These are phyloP conservation scores for Tetragnatha montana DNA, from an alignment of 2,888 invertebrate genomes.

Conservation along the genomic window DNA sequence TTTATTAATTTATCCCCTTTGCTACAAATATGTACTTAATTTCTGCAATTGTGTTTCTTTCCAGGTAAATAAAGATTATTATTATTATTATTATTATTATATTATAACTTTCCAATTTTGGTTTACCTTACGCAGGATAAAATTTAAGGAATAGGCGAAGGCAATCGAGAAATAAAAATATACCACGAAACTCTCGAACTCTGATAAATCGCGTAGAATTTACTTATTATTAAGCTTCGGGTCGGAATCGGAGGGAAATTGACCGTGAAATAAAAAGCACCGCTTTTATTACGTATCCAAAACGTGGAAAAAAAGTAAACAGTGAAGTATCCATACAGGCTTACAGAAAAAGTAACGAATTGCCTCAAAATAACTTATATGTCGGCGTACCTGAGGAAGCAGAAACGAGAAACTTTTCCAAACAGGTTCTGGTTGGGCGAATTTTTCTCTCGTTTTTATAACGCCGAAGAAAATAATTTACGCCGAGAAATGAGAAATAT, in stretches of 20 bases:
- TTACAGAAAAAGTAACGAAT: background rate
- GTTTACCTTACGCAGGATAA: no score
- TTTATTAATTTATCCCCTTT: no score
- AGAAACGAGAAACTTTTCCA: background rate
- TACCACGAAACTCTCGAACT: background rate
- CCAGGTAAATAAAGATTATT: no score
- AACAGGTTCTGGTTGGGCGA: conserved; percentile 12
- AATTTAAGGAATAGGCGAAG: no score
- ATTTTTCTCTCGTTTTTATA: conserved; percentile 30
- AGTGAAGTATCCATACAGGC: conserved; percentile 5
- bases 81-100: no score
- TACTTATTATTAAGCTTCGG: background rate
- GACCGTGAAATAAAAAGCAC: background rate
- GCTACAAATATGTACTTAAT: no score
- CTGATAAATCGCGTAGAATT: background rate
- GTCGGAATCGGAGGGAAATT: background rate
- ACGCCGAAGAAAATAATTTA: conserved; percentile 44
- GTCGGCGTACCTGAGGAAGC: conserved; percentile 9
- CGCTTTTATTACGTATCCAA: background rate
- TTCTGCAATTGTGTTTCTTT: no score
- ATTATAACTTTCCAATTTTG: no score
- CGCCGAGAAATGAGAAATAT: conserved; percentile 48
- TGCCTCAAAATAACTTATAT: conserved; percentile 42
- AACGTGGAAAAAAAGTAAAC: conserved; percentile 2
- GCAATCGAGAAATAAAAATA: background rate